Conservation (phyloP, 2,113 vertebrate species). For the Cisticola juncidis region DNA sequence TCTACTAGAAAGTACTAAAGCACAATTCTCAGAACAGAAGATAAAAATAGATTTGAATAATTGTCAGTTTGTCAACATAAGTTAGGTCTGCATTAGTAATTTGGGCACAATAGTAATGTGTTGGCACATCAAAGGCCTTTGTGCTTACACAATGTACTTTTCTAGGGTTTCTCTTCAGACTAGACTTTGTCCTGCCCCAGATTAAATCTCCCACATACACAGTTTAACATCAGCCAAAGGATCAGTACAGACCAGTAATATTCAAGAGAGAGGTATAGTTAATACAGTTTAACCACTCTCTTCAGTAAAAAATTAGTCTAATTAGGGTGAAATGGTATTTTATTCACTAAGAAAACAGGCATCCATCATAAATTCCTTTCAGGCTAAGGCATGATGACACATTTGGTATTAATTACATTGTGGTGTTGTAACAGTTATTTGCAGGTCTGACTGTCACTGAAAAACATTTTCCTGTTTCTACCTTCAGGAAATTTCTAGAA, state of each 20-base stretch:
- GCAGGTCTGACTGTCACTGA: background rate
- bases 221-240: background rate
- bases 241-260: background rate
- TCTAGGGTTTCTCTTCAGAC: background rate
- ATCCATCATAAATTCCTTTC: conserved; percentile 22
- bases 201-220: background rate
- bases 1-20: background rate
- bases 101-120: background rate
- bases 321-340: background rate
- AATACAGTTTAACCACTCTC: background rate
- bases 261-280: background rate
- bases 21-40: background rate
- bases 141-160: background rate
- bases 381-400: conserved; percentile 9
- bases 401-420: conserved; percentile 29
- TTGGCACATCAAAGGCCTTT: background rate
- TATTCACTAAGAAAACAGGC: background rate
- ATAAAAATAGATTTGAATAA: background rate
- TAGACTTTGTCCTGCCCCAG: background rate
- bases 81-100: background rate
- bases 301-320: background rate
- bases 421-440: background rate
- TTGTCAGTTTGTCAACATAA: background rate
- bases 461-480: background rate
- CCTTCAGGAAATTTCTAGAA: background rate